phyloP scores from a whole-genome alignment of 92 coral and sea anemone species.

The Chrysogorgia sp. region DNA sequence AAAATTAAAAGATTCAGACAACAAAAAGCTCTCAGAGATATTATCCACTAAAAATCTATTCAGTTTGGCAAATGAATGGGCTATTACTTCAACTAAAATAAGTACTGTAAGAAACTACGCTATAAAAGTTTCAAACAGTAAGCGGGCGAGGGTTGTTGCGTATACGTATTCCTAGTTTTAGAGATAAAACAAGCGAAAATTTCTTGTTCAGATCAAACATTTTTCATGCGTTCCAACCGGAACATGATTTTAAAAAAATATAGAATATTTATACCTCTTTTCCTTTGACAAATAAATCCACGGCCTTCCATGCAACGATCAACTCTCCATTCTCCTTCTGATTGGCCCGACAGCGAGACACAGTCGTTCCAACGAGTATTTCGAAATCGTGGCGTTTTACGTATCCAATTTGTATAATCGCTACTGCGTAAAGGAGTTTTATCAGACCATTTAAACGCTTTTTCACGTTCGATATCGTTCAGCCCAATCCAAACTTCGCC shows the following conservation, averaged over 20 bases:
- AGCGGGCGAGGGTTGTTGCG: too few relatives aligned
- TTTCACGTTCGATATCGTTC: slow-evolving; percentile 72
- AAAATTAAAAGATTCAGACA: too few relatives aligned
- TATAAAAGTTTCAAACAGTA: too few relatives aligned
- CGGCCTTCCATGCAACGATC: slow-evolving; percentile 3
- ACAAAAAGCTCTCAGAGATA: too few relatives aligned
- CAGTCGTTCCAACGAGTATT: slow-evolving; percentile 20
- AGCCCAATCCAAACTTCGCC: slow-evolving; percentile 77
- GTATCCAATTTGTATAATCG: neutral
- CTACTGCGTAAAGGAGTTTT: neutral
- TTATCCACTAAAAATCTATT: too few relatives aligned
- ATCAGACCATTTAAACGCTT: slow-evolving; percentile 80
- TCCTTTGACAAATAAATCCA: slow-evolving; percentile 32
- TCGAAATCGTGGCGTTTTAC: neutral
- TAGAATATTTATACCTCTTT: slow-evolving; percentile 28
- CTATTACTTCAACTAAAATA: too few relatives aligned
- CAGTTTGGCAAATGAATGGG: too few relatives aligned
- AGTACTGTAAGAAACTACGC: too few relatives aligned
- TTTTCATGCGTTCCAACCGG: too few relatives aligned
- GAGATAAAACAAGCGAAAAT: neutral
- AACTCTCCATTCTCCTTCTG: slow-evolving; percentile 6
- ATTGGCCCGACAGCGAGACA: slow-evolving; percentile 12
- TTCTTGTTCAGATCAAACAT: neutral
- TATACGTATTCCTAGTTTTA: too few relatives aligned
- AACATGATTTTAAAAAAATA: too few relatives aligned